phyloP scores from a whole-genome alignment of 35 echinoderm and acorn worm genomes.

The Strongylocentrotus purpuratus region DNA sequence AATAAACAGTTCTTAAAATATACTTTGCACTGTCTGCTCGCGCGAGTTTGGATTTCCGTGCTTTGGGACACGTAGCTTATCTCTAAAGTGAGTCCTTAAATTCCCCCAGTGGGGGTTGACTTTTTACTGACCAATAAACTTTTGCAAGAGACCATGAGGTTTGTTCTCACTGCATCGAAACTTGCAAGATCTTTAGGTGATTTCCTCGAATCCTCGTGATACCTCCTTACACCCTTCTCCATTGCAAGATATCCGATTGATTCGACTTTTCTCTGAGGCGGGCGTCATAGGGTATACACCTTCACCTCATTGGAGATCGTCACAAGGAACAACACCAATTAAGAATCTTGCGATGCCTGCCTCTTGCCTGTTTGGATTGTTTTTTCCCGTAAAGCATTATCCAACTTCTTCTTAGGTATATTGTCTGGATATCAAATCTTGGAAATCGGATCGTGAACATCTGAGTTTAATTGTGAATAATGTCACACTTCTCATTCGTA shows the following conservation, averaged over 20 bases:
- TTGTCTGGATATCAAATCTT: too few relatives aligned
- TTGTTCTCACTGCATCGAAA: neutral
- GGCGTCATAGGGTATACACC: neutral
- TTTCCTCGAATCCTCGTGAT: neutral
- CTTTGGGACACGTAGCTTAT: neutral
- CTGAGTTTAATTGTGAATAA: too few relatives aligned
- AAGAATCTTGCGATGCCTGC: neutral
- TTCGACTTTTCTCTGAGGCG: neutral
- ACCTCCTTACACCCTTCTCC: neutral
- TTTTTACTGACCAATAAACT: neutral
- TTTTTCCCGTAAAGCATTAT: too few relatives aligned
- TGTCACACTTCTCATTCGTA: too few relatives aligned
- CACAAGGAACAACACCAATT: neutral
- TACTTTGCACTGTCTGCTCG: neutral
- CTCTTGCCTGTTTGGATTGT: too few relatives aligned
- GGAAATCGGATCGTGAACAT: too few relatives aligned
- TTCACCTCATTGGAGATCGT: neutral
- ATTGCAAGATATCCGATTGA: neutral
- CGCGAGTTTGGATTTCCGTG: neutral
- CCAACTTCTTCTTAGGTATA: too few relatives aligned
- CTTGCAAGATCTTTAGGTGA: neutral
- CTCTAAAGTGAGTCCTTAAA: neutral
- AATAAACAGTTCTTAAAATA: conserved; percentile 14
- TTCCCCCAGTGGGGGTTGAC: neutral
- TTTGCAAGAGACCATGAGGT: neutral